These are phyloP conservation scores for Disparrhopalites patrizii DNA, from an alignment of 2,888 invertebrate species.

Conservation along the genomic window DNA sequence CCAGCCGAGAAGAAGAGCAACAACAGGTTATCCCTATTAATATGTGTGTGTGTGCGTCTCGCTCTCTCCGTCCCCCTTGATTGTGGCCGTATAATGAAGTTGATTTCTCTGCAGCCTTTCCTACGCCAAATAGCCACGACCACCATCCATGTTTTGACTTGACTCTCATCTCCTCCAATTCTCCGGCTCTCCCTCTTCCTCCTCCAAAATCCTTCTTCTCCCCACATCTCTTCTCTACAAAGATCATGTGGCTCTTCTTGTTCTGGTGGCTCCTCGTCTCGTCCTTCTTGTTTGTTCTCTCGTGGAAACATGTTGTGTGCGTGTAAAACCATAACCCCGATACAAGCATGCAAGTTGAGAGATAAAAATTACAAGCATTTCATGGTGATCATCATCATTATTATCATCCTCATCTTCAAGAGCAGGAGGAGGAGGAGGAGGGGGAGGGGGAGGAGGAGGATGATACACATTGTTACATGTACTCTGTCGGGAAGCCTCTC, in stretches of 20 bases:
- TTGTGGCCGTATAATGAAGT: not conserved
- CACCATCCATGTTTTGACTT: constrained; percentile 5
- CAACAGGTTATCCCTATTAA: not conserved
- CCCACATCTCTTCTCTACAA: not conserved
- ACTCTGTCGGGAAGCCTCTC: no score
- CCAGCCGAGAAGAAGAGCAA: not conserved
- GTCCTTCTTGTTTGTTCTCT: not conserved
- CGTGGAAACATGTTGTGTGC: not conserved
- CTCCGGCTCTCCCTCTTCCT: no score
- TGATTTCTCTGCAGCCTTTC: not conserved
- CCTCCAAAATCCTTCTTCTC: not conserved
- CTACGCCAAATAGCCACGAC: not conserved
- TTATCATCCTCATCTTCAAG: no score
- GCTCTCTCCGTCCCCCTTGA: no score
- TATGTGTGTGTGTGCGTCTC: no score
- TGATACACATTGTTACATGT: not conserved
- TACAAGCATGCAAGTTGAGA: not conserved
- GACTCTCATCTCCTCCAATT: not conserved
- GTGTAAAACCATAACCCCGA: not conserved
- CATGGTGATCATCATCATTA: no score
- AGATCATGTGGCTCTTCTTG: not conserved
- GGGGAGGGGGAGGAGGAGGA: no score
- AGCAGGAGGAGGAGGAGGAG: no score
- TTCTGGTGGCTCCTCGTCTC: not conserved
- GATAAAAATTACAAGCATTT: no score